Base-by-base conservation (phyloP, 2,797 vertebrate species). In the Molothrus ater region DNA sequence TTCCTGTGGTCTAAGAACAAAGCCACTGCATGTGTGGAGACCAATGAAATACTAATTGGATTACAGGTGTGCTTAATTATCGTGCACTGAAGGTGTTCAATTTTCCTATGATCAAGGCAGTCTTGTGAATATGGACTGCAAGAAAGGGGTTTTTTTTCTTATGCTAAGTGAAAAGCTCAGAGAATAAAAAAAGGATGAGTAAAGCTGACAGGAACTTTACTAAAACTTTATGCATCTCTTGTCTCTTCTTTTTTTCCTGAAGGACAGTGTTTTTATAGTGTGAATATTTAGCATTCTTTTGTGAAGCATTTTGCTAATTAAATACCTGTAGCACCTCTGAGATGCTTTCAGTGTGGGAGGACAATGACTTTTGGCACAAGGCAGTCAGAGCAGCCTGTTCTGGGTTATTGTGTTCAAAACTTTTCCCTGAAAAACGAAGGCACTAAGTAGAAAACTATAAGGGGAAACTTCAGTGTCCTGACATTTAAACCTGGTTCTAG, bases 21-120 rank as follows among this genome's bases (percentile, higher is more conserved):
- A 96, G 89, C 43, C 34, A 43, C 50, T 78, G 40, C 38, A 61
- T 93, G 34, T 32, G n/a, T 69, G 42, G 47, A 95, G 45, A 87
- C 61, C 51, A 66, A 43, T 76, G 65, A 92, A 94, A 65, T 69
- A 78, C 69, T 92, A 95, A 92, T 95, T 94, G 72, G 65, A 65
- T 92, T 93, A 83, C 54, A 94, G 57, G 70, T 85, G 43, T 17
- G 48, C 53, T 80, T 91, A 88, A 93, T 92, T 94, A 94, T 92
- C 28, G 0, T 94, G 34, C 31, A 71, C 42, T 92, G 72, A 92
- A 88, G 54, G 59, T 86, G 68, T 86, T 92, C 64, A 56, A 3
- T 72, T 91, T 86, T 48, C 56, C 32, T 75, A 1, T 92, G 92
- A 92, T 96, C 83, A 83, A 72, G 79, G 47, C 53, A 71, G 47